Evolutionary conservation across 2,888 invertebrate species (phyloP).

Genomic region (Ametastegia equiseti): DNA sequence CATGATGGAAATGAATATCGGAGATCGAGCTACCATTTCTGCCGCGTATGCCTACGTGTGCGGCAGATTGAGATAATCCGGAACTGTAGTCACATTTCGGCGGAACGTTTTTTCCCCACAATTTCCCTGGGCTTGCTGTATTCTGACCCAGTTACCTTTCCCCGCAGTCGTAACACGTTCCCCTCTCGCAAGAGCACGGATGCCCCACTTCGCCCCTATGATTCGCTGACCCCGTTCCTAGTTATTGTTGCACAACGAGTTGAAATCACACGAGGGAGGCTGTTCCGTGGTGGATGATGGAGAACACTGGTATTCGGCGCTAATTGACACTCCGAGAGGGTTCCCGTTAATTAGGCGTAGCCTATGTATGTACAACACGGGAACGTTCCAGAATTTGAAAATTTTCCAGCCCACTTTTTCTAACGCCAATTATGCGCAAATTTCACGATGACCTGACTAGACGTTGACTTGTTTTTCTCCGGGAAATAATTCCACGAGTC

Average conservation of each 20-base stretch:
- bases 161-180: constrained; percentile 15
- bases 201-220: background rate
- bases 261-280: background rate
- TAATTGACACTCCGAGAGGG: constrained; percentile 29
- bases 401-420: background rate
- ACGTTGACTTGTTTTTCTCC: background rate
- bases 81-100: background rate
- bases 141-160: constrained; percentile 28
- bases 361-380: too few species aligned
- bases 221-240: constrained; percentile 8
- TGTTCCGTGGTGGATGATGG: background rate
- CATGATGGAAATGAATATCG: background rate
- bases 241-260: constrained; percentile 14
- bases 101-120: background rate
- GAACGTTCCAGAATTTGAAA: background rate
- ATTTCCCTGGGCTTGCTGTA: background rate
- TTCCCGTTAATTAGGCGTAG: background rate
- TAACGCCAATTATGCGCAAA: background rate
- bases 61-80: background rate
- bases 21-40: background rate
- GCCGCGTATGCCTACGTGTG: background rate
- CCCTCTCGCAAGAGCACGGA: background rate
- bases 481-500: background rate
- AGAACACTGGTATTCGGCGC: background rate
- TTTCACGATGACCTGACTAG: background rate